A percentile compares a stretch with the other conserved stretches of the same genome.
Evolutionary conservation across 2,888 invertebrate species (phyloP).

Genomic region (Hemaris fuciformis): DNA sequence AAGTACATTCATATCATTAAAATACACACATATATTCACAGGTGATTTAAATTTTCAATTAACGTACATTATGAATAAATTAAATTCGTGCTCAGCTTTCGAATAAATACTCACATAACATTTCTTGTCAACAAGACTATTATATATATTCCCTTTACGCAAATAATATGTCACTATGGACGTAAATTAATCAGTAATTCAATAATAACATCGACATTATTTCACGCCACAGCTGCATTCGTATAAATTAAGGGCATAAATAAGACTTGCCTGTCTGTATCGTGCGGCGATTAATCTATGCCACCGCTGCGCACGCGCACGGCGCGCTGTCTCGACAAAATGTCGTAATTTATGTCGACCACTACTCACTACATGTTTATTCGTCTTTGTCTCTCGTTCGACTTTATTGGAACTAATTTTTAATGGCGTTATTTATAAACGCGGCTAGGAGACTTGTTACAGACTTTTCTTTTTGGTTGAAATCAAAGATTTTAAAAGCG

Average conservation of each 20-base stretch:
- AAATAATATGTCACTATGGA: too few species aligned
- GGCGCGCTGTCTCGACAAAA: conserved; percentile 32
- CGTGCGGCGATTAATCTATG: conserved; percentile 20
- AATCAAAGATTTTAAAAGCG: conserved; percentile 9
- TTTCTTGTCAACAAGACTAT: too few species aligned
- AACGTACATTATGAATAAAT: too few species aligned
- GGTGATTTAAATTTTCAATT: too few species aligned
- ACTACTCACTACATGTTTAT: conserved; percentile 44
- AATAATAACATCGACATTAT: conserved; percentile 2
- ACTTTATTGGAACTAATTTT: conserved; percentile 34
- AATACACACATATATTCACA: too few species aligned
- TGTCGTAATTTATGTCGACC: conserved; percentile 42
- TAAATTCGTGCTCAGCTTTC: too few species aligned
- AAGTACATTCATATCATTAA: too few species aligned
- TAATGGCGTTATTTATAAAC: conserved; percentile 24
- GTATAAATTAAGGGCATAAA: conserved; percentile 5
- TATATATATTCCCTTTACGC: too few species aligned
- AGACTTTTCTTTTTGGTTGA: neutral
- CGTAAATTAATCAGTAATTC: neutral
- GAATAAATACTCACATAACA: too few species aligned
- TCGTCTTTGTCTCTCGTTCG: conserved; percentile 38
- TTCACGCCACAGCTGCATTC: neutral
- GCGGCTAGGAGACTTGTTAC: neutral
- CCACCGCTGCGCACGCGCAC: conserved; percentile 24
- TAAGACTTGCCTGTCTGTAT: neutral